Percentiles rank a stretch among this genome's conserved stretches.
These are phyloP conservation scores for Rhagoletis zephyria DNA, from an alignment of 1,140 invertebrate species.

Conservation along the genomic window DNA sequence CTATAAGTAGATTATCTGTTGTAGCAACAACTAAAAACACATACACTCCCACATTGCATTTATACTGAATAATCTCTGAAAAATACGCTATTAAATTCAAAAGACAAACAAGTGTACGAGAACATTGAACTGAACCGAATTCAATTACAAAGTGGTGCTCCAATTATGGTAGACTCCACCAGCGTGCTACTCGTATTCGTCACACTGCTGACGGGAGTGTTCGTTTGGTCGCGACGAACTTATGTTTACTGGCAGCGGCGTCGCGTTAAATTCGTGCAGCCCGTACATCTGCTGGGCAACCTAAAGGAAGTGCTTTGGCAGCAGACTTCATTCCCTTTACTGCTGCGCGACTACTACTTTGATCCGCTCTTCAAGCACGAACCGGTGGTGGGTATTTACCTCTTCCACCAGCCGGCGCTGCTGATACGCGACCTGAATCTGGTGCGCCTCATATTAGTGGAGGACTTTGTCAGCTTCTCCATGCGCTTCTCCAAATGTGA, in stretches of 20 bases:
- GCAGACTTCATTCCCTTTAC: constrained; percentile 67
- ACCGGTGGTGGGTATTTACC: constrained; percentile 73
- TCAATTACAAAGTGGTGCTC: not conserved
- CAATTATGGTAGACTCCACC: constrained; percentile 56
- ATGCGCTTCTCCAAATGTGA: constrained; percentile 69
- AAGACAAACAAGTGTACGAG: not conserved
- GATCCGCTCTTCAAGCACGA: constrained; percentile 66
- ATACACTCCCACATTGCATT: not conserved
- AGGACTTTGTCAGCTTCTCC: constrained; percentile 74
- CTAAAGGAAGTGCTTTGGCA: constrained; percentile 66
- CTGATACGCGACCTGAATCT: constrained; percentile 75
- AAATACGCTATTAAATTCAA: not conserved
- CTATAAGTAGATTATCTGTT: not conserved
- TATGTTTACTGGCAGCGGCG: constrained; percentile 71
- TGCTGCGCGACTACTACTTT: constrained; percentile 68
- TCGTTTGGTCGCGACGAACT: constrained; percentile 71
- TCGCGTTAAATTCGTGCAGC: constrained; percentile 69
- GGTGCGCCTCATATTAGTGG: constrained; percentile 75
- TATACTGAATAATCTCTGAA: not conserved
- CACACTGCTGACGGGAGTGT: constrained; percentile 67
- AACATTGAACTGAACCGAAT: not conserved
- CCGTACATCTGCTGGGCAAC: constrained; percentile 67
- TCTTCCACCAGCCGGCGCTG: constrained; percentile 74
- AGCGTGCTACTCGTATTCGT: constrained; percentile 65
- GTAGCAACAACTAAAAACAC: not conserved